Evolutionary conservation across 2,797 vertebrate species (phyloP), one percentile per base, ranked within the genome.

Genomic region (Enteromius fasciolatus): DNA sequence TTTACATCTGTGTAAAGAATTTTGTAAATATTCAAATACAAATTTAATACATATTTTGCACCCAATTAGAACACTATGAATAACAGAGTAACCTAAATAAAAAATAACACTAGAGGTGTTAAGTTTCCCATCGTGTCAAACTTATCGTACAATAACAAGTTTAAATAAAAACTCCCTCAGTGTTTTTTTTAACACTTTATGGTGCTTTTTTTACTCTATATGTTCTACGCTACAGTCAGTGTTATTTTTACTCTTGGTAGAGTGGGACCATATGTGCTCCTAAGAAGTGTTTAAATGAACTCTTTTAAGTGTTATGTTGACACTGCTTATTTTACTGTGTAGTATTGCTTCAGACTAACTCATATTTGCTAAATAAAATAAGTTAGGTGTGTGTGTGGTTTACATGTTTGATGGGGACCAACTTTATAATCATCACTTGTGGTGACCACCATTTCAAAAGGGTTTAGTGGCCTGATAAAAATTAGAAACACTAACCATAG

Each of bases 361-460:
- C 31, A 3, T 33, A 33, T 33, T 33, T 33, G 31, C 31, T 33
- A 33, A 33, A 33, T 3, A 33, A 33, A 33, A n/a, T 33, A 33
- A 33, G 31, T 33, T 33, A 33, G 31, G 31, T 33, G 31, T 33
- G 31, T 33, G 31, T 33, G 31, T 23, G 23, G 73, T 75, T 75
- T 75, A 0, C 15, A 57, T 76, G 28, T 8, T 68, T 5, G 12
- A 67, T 76, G 48, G 59, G 74, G 74, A 69, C 63, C 74, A 61
- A 83, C 33, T 77, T 78, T 70, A 2, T 70, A 11, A 63, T 74
- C 76, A 83, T 76, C 81, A 76, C 81, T n/a, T 57, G 73, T 54
- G 81, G 74, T 50, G 50, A 83, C 74, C 74, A 78, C 74, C 74
- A 66, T 77, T 83, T 78, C 74, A 78, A 78, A 61, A 77, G 31